These are phyloP conservation scores for Proales similis DNA, from an alignment of 1,140 invertebrate species.

Conservation along the genomic window DNA sequence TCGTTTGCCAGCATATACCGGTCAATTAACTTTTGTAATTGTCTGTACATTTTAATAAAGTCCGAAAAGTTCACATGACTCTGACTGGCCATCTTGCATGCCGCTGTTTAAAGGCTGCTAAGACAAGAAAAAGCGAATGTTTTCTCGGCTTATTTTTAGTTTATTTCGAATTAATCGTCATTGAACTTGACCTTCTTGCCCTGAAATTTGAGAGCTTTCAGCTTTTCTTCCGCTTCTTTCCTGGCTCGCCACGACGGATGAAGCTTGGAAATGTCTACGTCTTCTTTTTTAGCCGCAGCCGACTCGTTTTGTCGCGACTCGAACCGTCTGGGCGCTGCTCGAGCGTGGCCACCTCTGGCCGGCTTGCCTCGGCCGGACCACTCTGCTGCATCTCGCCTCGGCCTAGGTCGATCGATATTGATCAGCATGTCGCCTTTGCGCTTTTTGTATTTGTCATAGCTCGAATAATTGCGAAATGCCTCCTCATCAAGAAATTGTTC, in stretches of 20 bases:
- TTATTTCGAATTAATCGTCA: constrained; percentile 31
- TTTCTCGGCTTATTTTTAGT: neutral
- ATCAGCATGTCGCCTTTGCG: neutral
- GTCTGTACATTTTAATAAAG: no score
- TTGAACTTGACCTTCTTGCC: constrained; percentile 32
- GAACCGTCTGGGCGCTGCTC: neutral
- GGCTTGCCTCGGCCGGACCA: no score
- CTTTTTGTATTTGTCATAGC: constrained; percentile 21
- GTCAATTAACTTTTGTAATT: no score
- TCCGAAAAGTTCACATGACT: no score
- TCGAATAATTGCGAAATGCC: constrained; percentile 25
- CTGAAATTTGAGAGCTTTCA: constrained; percentile 15
- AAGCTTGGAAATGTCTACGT: constrained; percentile 20
- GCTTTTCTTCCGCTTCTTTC: constrained; percentile 31
- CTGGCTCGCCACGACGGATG: constrained; percentile 36
- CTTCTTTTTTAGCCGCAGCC: neutral
- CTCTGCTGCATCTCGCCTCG: no score
- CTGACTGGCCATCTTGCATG: no score
- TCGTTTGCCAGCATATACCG: no score
- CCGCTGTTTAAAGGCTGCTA: no score
- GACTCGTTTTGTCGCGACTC: neutral
- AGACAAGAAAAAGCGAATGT: neutral
- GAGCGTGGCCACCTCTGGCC: no score
- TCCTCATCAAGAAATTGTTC: neutral
- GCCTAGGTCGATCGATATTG: neutral